phyloP scores from a whole-genome alignment of 2,888 invertebrate species.

The Sipha maydis region DNA sequence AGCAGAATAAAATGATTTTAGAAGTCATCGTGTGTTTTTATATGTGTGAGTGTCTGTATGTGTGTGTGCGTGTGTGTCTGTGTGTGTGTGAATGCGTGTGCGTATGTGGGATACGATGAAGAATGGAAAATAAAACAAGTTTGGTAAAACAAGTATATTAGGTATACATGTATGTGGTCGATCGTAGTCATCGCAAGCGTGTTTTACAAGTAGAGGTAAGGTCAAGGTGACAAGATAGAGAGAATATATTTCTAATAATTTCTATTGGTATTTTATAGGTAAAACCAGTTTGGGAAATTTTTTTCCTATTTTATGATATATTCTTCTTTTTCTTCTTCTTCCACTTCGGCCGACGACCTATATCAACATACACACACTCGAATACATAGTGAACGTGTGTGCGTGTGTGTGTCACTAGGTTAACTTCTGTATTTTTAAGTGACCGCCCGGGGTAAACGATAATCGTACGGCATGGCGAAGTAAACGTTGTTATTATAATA shows the following conservation, averaged over 20 bases:
- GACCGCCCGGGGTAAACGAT: conserved; percentile 33
- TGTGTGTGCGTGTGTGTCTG: neutral
- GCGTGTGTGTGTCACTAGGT: conserved; percentile 48
- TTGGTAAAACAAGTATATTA: conserved; percentile 7
- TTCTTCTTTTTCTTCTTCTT: neutral
- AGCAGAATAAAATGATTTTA: neutral
- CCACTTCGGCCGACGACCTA: conserved; percentile 49
- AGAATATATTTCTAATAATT: conserved; percentile 47
- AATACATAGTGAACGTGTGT: neutral
- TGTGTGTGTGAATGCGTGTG: neutral
- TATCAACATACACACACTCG: neutral
- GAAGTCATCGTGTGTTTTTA: neutral
- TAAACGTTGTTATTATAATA: conserved; percentile 33
- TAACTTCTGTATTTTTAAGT: conserved; percentile 35
- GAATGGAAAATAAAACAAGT: conserved; percentile 1
- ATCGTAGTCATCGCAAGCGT: neutral
- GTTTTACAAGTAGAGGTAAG: neutral
- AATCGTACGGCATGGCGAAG: neutral
- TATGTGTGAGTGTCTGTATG: too few species aligned
- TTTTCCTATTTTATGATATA: neutral
- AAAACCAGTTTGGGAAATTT: conserved; percentile 50
- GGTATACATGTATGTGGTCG: neutral
- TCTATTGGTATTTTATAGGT: conserved; percentile 40
- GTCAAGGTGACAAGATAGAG: conserved; percentile 31
- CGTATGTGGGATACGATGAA: neutral